Evolutionary conservation across 2,113 vertebrate species (phyloP).

Genomic region (Albula glossodonta): DNA sequence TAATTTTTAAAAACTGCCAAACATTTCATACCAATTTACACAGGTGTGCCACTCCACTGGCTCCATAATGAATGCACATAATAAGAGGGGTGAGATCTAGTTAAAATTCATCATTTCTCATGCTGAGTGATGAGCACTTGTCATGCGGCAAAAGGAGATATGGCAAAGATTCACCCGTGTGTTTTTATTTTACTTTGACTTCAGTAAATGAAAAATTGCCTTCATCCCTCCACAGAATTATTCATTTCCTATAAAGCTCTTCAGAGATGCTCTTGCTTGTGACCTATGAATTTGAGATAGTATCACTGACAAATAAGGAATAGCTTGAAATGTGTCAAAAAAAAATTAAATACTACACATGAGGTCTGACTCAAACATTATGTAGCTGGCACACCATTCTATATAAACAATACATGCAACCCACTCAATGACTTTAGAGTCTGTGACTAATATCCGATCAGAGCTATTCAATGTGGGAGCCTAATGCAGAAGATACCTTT

Average conservation of each 20-base stretch:
- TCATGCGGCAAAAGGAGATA: not conserved
- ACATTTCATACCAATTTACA: too few species aligned
- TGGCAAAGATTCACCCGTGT: not conserved
- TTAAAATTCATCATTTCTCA: too few species aligned
- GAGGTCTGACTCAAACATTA: not conserved
- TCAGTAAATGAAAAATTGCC: not conserved
- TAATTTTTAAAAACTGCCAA: too few species aligned
- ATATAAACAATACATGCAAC: not conserved
- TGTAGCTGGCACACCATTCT: not conserved
- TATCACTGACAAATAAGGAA: not conserved
- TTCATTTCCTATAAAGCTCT: not conserved
- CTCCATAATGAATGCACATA: too few species aligned
- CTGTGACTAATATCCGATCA: not conserved
- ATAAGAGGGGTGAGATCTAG: too few species aligned
- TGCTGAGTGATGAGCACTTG: too few species aligned
- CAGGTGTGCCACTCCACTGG: too few species aligned
- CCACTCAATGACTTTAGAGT: not conserved
- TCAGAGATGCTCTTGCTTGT: not conserved
- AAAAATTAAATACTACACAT: not conserved
- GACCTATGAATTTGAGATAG: not conserved
- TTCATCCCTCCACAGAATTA: not conserved
- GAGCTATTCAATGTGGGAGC: not conserved
- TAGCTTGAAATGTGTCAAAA: not conserved
- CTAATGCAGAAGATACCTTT: not conserved
- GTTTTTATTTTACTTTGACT: not conserved